These are phyloP conservation scores for Ectemnius continuus DNA, from an alignment of 2,888 invertebrate genomes.

Conservation along the genomic window DNA sequence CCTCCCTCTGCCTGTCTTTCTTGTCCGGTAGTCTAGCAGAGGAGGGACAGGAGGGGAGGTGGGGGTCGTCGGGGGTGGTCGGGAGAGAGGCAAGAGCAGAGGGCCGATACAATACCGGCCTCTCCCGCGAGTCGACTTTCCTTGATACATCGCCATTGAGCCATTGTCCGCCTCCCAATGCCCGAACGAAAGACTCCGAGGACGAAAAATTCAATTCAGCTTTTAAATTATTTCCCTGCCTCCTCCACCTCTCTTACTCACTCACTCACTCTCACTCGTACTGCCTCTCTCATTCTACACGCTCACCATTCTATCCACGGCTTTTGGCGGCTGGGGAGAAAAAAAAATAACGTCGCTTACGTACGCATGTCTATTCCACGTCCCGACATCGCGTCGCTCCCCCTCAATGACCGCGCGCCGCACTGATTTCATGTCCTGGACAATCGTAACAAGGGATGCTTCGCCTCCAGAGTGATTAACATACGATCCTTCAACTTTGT, in stretches of 20 bases:
- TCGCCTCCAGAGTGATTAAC: constrained; percentile 13
- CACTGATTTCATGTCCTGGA: constrained; percentile 50
- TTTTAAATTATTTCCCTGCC: constrained; percentile 77
- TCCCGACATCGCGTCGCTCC: neutral
- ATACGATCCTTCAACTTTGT: too few species aligned
- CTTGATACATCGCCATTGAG: constrained; percentile 78
- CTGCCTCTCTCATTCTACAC: constrained; percentile 40
- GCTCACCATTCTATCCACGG: constrained; percentile 33
- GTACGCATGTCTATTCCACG: constrained; percentile 58
- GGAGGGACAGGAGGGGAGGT: neutral
- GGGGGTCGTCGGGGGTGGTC: constrained; percentile 27
- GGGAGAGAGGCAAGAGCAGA: constrained; percentile 67
- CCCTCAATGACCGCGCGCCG: constrained; percentile 60
- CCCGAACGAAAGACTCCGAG: constrained; percentile 77
- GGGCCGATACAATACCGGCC: constrained; percentile 76
- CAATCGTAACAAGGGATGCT: constrained; percentile 59
- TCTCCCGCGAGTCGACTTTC: constrained; percentile 78
- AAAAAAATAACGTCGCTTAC: constrained; percentile 65
- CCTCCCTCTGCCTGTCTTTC: too few species aligned
- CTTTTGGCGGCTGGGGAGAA: constrained; percentile 30
- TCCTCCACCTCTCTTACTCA: constrained; percentile 44
- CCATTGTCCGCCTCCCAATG: constrained; percentile 78
- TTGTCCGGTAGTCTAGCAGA: neutral
- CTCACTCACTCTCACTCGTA: too few species aligned
- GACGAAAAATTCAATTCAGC: constrained; percentile 78